A percentile compares a stretch with the other conserved stretches of the same genome.
Evolutionary conservation across 2,888 invertebrate species (phyloP).

Genomic region (Chymomyza amoena): DNA sequence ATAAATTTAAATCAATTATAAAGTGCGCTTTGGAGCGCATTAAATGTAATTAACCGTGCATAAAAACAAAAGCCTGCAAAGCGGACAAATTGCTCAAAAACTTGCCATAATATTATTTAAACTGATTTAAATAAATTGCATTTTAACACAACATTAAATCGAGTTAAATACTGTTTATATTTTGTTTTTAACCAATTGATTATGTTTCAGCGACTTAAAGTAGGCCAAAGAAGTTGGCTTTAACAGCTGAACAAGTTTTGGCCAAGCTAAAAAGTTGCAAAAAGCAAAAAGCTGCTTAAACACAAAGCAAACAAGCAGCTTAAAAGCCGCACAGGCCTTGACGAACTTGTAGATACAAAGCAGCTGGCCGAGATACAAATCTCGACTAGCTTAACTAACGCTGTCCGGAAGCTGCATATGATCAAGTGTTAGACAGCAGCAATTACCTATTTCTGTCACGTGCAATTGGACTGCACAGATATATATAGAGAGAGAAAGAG

Average conservation of each 20-base stretch:
- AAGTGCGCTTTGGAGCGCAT: background rate
- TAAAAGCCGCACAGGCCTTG: background rate
- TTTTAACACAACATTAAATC: background rate
- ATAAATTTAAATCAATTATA: background rate
- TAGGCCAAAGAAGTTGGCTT: background rate
- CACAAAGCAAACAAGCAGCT: conserved; percentile 12
- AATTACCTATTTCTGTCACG: conserved; percentile 74
- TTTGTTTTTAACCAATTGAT: background rate
- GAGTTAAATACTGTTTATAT: background rate
- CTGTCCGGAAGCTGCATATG: background rate
- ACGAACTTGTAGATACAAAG: background rate
- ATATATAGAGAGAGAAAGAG: background rate
- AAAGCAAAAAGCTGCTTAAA: conserved; percentile 24
- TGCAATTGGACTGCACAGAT: conserved; percentile 40
- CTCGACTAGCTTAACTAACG: background rate
- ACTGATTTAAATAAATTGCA: background rate
- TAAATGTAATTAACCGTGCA: background rate
- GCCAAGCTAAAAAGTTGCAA: too few species aligned
- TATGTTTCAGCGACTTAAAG: background rate
- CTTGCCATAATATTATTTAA: background rate
- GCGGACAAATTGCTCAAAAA: background rate
- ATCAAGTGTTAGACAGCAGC: conserved; percentile 16
- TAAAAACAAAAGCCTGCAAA: background rate
- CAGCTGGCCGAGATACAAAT: background rate
- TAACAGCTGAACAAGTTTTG: background rate